phyloP scores from a whole-genome alignment of 2,888 invertebrate genomes.

The Cantharis rustica region DNA sequence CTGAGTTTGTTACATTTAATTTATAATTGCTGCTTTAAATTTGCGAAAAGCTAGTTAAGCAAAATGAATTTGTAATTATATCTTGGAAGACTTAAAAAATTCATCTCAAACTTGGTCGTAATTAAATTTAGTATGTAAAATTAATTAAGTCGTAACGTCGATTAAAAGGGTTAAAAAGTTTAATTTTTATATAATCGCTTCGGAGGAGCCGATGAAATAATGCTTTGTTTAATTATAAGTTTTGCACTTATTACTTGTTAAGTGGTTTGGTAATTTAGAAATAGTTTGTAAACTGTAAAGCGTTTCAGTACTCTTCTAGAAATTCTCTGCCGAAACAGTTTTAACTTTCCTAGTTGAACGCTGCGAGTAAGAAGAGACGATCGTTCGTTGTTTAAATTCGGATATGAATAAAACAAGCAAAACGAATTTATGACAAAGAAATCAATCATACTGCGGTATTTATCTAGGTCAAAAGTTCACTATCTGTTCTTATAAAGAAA shows the following conservation, averaged over 20 bases:
- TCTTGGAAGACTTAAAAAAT: background rate
- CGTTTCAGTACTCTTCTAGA: background rate
- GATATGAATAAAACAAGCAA: constrained; percentile 12
- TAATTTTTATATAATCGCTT: background rate
- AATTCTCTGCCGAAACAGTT: background rate
- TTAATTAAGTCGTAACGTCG: background rate
- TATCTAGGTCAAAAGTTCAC: constrained; percentile 31
- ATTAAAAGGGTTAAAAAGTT: background rate
- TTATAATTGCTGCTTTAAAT: constrained; percentile 26
- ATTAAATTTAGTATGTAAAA: background rate
- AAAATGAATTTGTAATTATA: constrained; percentile 10
- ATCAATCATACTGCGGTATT: constrained; percentile 31
- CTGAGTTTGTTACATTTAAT: constrained; percentile 23
- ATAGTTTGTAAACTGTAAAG: background rate
- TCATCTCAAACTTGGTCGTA: background rate
- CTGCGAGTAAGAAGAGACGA: background rate
- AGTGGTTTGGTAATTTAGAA: background rate
- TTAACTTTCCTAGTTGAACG: background rate
- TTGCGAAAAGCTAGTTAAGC: background rate
- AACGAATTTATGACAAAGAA: constrained; percentile 22
- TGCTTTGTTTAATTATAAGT: background rate
- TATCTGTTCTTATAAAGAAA: constrained; percentile 23
- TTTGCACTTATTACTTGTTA: background rate
- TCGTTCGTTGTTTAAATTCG: constrained; percentile 17
- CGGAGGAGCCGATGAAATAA: background rate